These are phyloP conservation scores for Drosophila longiperda DNA, from an alignment of 2,888 invertebrate species.

Conservation along the genomic window DNA sequence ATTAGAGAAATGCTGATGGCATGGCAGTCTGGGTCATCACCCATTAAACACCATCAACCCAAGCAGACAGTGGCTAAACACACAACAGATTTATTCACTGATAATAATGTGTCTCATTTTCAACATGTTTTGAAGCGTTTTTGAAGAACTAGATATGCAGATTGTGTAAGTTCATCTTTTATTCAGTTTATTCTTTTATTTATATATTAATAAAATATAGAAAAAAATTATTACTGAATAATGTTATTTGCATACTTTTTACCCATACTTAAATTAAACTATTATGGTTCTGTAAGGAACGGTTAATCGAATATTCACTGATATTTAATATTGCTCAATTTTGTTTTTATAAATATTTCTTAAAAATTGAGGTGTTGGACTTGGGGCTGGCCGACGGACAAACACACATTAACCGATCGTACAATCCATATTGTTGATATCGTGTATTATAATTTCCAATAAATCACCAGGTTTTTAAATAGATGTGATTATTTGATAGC, in stretches of 20 bases:
- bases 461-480: too few relatives aligned
- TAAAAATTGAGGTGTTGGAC: background rate
- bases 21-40: background rate
- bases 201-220: background rate
- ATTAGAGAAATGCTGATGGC: constrained; percentile 7
- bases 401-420: background rate
- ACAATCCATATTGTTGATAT: too few relatives aligned
- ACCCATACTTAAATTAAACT: background rate
- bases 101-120: constrained; percentile 2
- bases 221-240: background rate
- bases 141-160: background rate
- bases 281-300: background rate
- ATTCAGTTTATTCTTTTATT: background rate
- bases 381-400: background rate
- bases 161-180: background rate
- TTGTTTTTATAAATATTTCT: background rate
- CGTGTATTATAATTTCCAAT: background rate
- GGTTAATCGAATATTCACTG: background rate
- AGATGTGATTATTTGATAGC: background rate
- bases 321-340: background rate
- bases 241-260: background rate
- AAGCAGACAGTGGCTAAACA: constrained; percentile 1
- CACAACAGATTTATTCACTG: background rate
- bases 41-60: constrained; percentile 1
- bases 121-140: background rate